A percentile compares a stretch with the other conserved stretches of the same genome.
These are phyloP conservation scores for Antheraea mylitta DNA, from an alignment of 1,140 invertebrate genomes.

Conservation along the genomic window DNA sequence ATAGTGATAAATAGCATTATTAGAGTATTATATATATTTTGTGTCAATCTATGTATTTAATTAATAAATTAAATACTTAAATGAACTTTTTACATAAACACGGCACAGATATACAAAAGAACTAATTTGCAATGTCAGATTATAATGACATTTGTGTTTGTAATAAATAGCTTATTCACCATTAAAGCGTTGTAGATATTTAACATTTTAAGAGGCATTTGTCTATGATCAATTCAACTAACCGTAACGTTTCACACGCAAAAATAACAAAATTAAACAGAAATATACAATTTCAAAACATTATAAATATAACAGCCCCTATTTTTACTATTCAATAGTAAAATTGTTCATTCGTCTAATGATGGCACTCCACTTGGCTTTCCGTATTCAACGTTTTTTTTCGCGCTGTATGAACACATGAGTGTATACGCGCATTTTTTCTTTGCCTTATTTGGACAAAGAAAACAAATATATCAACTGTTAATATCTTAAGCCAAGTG, in stretches of 20 bases:
- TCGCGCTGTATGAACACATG: neutral
- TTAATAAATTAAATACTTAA: too few species aligned
- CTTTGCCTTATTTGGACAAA: neutral
- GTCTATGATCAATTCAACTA: neutral
- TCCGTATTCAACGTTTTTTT: neutral
- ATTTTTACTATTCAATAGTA: conserved; percentile 72
- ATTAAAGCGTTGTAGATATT: neutral
- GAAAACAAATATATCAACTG: neutral
- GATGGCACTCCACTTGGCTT: conserved; percentile 5
- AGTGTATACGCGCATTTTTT: too few species aligned
- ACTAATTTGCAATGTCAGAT: neutral
- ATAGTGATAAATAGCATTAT: too few species aligned
- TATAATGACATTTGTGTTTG: neutral
- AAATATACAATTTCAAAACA: conserved; percentile 68
- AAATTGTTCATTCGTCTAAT: conserved; percentile 53
- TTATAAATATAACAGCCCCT: conserved; percentile 72
- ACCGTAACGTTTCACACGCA: conserved; percentile 10
- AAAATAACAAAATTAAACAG: conserved; percentile 40
- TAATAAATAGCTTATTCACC: neutral
- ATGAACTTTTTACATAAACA: neutral
- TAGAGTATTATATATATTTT: neutral
- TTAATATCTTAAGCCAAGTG: neutral
- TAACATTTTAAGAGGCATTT: neutral
- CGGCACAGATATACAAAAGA: conserved; percentile 2
- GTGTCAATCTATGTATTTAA: neutral